phyloP scores from a whole-genome alignment of 2,113 vertebrate genomes.

The Neodontobutis hainanensis region DNA sequence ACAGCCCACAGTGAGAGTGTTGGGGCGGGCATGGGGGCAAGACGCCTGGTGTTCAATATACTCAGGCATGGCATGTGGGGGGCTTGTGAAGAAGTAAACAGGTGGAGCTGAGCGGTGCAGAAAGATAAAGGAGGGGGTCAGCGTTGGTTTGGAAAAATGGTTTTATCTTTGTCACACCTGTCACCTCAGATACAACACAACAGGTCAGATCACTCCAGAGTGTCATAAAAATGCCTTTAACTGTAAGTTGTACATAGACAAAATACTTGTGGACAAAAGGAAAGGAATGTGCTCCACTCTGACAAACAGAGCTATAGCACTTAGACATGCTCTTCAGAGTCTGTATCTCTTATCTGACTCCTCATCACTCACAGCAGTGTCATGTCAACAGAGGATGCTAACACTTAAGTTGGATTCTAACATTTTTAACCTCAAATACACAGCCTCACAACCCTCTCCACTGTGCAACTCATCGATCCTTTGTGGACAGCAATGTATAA shows the following conservation, averaged over 20 bases:
- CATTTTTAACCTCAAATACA: too few species aligned
- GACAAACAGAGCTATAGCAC: slow-evolving; percentile 34
- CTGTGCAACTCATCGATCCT: too few species aligned
- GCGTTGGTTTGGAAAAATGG: slow-evolving; percentile 53
- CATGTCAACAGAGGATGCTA: too few species aligned
- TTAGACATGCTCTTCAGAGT: too few species aligned
- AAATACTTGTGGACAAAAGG: slow-evolving; percentile 44
- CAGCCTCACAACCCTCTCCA: too few species aligned
- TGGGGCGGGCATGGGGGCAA: neutral
- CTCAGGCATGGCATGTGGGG: slow-evolving; percentile 22
- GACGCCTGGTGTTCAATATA: slow-evolving; percentile 12
- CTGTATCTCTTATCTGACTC: too few species aligned
- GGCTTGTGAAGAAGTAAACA: slow-evolving; percentile 51
- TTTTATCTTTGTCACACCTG: slow-evolving; percentile 64
- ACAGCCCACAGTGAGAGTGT: slow-evolving; percentile 33
- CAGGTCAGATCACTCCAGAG: slow-evolving; percentile 58
- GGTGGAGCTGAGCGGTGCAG: slow-evolving; percentile 41
- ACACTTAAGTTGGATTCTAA: too few species aligned
- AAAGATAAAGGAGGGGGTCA: neutral
- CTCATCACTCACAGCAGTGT: too few species aligned
- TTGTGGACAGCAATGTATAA: too few species aligned
- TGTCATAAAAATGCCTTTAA: slow-evolving; percentile 51
- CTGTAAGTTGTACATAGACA: slow-evolving; percentile 16
- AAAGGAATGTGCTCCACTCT: slow-evolving; percentile 40
- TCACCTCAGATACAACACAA: slow-evolving; percentile 62